Evolutionary conservation across 2,888 invertebrate species (phyloP).

Genomic region (Ischnus inquisitorius): DNA sequence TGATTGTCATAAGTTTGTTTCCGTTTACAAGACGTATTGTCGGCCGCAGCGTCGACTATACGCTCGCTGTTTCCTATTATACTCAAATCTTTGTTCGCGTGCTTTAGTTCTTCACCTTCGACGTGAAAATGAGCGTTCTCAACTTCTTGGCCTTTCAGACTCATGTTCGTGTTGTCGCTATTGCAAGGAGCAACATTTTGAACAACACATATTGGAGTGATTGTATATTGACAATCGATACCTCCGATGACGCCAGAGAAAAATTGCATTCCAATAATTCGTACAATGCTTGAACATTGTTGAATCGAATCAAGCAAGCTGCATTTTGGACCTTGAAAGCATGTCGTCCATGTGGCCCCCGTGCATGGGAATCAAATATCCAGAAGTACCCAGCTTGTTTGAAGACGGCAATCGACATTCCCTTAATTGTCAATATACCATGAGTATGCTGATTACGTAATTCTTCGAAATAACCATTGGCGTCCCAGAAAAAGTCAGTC

Average conservation of each 20-base stretch:
- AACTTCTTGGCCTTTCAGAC: neutral
- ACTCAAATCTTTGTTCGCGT: too few relatives aligned
- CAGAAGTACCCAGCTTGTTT: constrained; percentile 8
- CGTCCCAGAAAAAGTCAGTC: too few relatives aligned
- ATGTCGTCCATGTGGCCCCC: constrained; percentile 70
- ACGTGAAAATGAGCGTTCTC: too few relatives aligned
- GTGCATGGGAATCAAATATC: constrained; percentile 71
- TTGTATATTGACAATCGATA: neutral
- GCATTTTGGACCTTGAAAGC: constrained; percentile 12
- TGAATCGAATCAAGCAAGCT: constrained; percentile 40
- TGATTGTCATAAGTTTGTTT: neutral
- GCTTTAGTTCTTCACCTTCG: too few relatives aligned
- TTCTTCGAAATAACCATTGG: too few relatives aligned
- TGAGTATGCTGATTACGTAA: too few relatives aligned
- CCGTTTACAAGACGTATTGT: neutral
- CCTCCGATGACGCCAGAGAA: neutral
- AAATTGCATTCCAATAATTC: constrained; percentile 25
- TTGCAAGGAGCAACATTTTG: neutral
- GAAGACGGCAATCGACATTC: constrained; percentile 8
- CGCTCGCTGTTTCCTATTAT: neutral
- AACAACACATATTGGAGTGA: constrained; percentile 9
- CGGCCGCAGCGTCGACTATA: neutral
- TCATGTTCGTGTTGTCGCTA: neutral
- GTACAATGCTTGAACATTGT: constrained; percentile 17
- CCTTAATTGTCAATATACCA: constrained; percentile 22